Conservation (phyloP, 2,113 vertebrate species). For the Oreochromis niloticus region DNA sequence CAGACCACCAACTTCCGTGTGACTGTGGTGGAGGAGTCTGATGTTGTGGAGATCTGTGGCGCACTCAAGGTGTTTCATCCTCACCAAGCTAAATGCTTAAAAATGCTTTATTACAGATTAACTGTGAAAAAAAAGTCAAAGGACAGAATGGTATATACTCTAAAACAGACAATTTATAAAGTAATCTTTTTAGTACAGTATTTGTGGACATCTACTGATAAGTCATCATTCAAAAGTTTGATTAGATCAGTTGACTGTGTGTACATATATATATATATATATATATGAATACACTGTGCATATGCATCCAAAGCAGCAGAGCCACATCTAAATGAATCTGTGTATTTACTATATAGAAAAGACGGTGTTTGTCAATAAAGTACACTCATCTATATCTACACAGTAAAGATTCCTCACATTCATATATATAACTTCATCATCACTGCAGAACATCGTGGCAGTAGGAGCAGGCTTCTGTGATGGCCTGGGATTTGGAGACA, state of each 20-base stretch:
- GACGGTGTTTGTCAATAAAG: neutral
- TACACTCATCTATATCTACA: neutral
- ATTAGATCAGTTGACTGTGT: too few species aligned
- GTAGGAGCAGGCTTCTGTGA: constrained; percentile 96
- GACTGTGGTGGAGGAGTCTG: constrained; percentile 87
- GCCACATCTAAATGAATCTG: neutral
- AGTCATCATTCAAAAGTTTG: too few species aligned
- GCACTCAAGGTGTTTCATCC: constrained; percentile 84
- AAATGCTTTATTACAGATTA: neutral
- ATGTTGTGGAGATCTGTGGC: constrained; percentile 95
- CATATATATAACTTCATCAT: neutral
- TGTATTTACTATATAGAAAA: neutral
- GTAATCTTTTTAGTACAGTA: too few species aligned
- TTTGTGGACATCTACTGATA: too few species aligned
- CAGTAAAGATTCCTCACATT: neutral
- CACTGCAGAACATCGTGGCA: constrained; percentile 86
- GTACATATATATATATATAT: too few species aligned
- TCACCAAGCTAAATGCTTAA: neutral
- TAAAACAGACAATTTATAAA: too few species aligned
- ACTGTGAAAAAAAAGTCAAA: neutral
- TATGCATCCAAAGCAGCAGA: neutral
- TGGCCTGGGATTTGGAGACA: constrained; percentile 90
- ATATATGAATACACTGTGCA: neutral
- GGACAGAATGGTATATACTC: too few species aligned
- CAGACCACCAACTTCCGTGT: constrained; percentile 92